Evolutionary conservation across 2,113 vertebrate genomes (phyloP), one percentile per base, ranked within the genome.

Genomic region (Peromyscus californicus): DNA sequence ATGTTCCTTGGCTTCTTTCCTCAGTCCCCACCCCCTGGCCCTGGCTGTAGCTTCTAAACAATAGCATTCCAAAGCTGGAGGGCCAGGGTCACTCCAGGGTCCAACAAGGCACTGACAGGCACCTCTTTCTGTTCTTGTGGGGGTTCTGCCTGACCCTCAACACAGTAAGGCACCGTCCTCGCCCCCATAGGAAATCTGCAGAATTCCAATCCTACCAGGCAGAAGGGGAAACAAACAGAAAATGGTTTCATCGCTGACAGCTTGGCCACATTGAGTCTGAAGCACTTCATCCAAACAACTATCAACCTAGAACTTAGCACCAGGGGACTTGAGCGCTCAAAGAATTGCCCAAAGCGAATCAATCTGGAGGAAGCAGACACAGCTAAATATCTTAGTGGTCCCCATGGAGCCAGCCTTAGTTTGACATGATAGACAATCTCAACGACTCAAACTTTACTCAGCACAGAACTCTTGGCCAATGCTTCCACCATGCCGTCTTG

Each of bases 1-100:
- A 93, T 94, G 95, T 91, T 98, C 97, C 95, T 95, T 98, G 98
- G 98, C 98, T 90, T 96, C 29, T 87, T 92, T 95, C 70, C 91
- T 97, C 92, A 13, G 12, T 76, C 70, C 74, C 80, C 72, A 42
- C 67, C 96, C 85, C 59, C 33, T 45, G 17, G 33, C 59, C 93
- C 87, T 96, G 96, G 97, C 97, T 95, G 91, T 76, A 85, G 82
- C 91, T 91, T 83, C 85, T 59, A 45, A 48, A 97, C 95, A 83
- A 0, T 78, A 93, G 94, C 86, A 93, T 96, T 97, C 94, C 16
- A 42, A 70, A 67, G 79, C 94, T 85, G 36, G 75, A 96, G 93
- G 94, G 86, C 61, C 95, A 95, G 85, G 97, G 88, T 98, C 98
- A 98, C 84, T 88, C 93, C 1, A 3, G 42, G 31, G 72, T 21